phyloP scores from a whole-genome alignment of 2,797 vertebrate genomes.

The Valencia hispanica region DNA sequence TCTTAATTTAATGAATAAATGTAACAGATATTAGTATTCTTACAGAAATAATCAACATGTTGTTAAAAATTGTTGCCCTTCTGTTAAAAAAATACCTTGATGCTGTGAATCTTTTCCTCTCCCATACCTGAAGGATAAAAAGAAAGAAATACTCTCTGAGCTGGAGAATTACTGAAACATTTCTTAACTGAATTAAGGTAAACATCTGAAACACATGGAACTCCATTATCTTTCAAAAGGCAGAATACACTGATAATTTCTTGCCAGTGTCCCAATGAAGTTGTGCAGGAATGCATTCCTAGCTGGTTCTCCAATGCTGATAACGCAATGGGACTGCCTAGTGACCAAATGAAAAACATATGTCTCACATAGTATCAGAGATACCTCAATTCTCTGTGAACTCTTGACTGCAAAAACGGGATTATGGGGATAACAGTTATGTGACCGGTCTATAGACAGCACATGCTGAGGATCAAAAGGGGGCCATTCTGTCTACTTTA shows the following conservation, averaged over 20 bases:
- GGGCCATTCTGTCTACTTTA: conserved; percentile 29
- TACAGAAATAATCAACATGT: neutral
- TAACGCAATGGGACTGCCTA: conserved; percentile 60
- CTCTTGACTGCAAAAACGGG: conserved; percentile 61
- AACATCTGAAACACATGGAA: conserved; percentile 16
- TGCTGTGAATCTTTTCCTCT: neutral
- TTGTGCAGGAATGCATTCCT: conserved; percentile 52
- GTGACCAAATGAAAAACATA: conserved; percentile 76
- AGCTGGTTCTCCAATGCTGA: conserved; percentile 66
- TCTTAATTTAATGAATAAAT: too few species aligned
- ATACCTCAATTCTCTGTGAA: conserved; percentile 70
- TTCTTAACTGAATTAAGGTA: conserved; percentile 9
- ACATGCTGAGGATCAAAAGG: conserved; percentile 36
- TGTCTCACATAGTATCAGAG: conserved; percentile 68
- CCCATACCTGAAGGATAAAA: neutral
- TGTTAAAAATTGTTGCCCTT: neutral
- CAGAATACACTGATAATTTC: conserved; percentile 10
- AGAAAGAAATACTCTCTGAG: neutral
- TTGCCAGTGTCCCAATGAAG: conserved; percentile 41
- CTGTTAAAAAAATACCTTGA: neutral
- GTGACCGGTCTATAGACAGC: conserved; percentile 48
- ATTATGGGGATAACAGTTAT: conserved; percentile 56
- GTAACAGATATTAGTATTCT: neutral
- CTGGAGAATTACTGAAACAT: conserved; percentile 6
- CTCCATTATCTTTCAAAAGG: conserved; percentile 21